Evolutionary conservation across 1,140 invertebrate species (phyloP).

Genomic region (Anastrepha ludens): DNA sequence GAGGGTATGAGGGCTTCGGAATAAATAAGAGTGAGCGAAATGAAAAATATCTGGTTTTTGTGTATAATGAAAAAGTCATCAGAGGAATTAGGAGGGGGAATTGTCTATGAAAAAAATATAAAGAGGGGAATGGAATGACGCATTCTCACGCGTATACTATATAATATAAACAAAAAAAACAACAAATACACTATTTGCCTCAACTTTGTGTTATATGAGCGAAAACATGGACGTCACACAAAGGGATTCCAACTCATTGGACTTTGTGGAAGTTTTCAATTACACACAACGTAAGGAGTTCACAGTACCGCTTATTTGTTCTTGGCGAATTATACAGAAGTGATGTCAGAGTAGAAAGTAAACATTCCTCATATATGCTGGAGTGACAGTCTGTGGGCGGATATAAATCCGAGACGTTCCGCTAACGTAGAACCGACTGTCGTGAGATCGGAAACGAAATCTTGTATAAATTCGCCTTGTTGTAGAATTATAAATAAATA

Average conservation of each 20-base stretch:
- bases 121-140: constrained; percentile 27
- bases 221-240: not conserved
- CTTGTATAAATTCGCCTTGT: no score
- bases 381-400: no score
- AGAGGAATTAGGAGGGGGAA: not conserved
- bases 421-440: no score
- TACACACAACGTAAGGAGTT: no score
- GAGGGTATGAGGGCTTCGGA: not conserved
- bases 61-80: not conserved
- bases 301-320: no score
- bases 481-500: no score
- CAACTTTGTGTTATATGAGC: not conserved
- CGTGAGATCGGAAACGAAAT: no score
- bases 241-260: not conserved
- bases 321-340: no score
- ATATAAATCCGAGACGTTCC: no score
- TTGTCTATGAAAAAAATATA: not conserved
- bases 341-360: no score
- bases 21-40: not conserved
- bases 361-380: no score
- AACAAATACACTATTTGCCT: not conserved
- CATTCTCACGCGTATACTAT: constrained; percentile 39
- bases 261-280: no score
- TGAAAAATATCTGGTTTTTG: not conserved
- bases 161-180: not conserved